Evolutionary conservation across 2,113 vertebrate species (phyloP), one percentile per base, ranked within the genome.

Genomic region (Montifringilla adamsi): DNA sequence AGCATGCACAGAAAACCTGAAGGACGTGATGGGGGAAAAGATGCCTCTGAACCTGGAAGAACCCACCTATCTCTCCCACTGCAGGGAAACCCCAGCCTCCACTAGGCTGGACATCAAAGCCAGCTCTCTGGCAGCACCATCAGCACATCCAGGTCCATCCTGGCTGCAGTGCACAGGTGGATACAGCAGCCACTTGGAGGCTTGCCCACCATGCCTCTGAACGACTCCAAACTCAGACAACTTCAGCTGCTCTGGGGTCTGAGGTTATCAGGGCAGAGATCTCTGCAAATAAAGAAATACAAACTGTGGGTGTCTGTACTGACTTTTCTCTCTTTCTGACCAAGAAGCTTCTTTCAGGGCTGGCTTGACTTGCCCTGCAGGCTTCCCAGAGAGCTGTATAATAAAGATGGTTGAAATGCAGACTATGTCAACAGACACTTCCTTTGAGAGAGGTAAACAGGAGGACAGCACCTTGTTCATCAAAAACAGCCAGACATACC

Each of bases 401-500:
- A 96, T 89, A 96, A 96, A 96, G 92, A 96, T 84, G 93, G 97
- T 56, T 97, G 97, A 97, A 97, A 97, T 15, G 9, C 84, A 91
- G 87, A 81, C 95, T 93, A 28, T 92, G 86, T 97, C 92, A 97
- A 97, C 95, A 97, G 92, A 96, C 47, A 87, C 84, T 97, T 97
- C 96, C 96, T 97, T 95, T 97, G 84, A 96, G 94, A 95, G 89
- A 96, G 91, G 93, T 94, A 96, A 97, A 94, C 83, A 86, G 73
- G 30, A 96, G 90, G 95, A 97, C 95, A 98, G 93, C 90, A 90
- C 83, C 86, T 97, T 91, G 27, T 96, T 96, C 97, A 95, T 96
- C 84, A 96, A 89, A 97, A 97, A 41, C 68, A 88, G 86, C 66
- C 94, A 98, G 97, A 98, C 87, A 89, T 96, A 97, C 81, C 96